Conservation (phyloP, 37 sponge, comb jelly and placozoan genomes). For the Amphimedon queenslandica region DNA sequence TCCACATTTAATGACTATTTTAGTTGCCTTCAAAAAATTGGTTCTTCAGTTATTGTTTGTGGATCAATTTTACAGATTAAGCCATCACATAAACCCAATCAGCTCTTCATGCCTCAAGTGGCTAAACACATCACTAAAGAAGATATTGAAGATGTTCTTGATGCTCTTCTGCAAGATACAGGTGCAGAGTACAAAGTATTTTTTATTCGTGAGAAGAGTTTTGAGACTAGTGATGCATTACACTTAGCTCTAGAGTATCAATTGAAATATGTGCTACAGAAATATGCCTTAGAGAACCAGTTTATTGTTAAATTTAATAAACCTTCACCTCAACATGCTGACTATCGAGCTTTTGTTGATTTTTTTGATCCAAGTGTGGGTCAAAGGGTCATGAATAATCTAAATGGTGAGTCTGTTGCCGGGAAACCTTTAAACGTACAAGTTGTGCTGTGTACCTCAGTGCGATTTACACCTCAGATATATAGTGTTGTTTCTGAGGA, state of each 20-base stretch:
- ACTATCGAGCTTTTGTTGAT: conserved; percentile 8
- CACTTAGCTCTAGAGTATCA: not conserved
- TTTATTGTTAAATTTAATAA: conserved; percentile 5
- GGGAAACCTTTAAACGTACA: conserved; percentile 14
- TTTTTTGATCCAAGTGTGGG: conserved; percentile 45
- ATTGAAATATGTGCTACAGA: not conserved
- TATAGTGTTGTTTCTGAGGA: conserved; percentile 8
- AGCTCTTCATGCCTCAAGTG: conserved; percentile 27
- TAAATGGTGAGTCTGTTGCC: conserved; percentile 4
- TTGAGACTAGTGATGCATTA: conserved; percentile 28
- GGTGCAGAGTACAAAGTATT: not conserved
- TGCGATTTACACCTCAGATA: not conserved
- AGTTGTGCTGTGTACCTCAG: conserved; percentile 8
- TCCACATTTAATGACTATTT: too few species aligned
- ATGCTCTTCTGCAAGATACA: not conserved
- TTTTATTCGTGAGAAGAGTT: conserved; percentile 22
- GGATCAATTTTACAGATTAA: conserved; percentile 9
- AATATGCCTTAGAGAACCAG: not conserved
- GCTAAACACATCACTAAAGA: conserved; percentile 18
- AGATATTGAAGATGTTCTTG: conserved; percentile 2
- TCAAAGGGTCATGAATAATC: not conserved
- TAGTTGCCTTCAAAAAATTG: too few species aligned
- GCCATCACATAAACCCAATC: not conserved
- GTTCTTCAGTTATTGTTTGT: not conserved
- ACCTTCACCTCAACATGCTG: not conserved